Evolutionary conservation across 92 coral and sea anemone genomes (phyloP).

Genomic region (Chrysogorgia sp.): DNA sequence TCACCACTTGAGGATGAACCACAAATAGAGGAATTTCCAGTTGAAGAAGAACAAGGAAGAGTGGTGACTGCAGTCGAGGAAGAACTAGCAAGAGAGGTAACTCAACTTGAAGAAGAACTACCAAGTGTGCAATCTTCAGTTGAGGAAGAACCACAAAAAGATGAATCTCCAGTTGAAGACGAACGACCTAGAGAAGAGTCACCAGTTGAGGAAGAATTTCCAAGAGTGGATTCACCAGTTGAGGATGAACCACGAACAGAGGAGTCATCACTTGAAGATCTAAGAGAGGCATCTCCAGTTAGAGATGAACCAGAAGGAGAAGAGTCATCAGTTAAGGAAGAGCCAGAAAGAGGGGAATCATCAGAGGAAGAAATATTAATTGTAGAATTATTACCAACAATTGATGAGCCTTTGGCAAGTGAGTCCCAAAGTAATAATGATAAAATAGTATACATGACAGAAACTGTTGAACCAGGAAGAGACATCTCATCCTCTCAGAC

Average conservation of each 20-base stretch:
- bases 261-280: conserved; percentile 68
- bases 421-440: neutral
- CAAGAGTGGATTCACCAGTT: neutral
- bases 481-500: neutral
- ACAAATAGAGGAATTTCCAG: conserved; percentile 68
- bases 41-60: conserved; percentile 72
- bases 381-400: conserved; percentile 44
- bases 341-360: conserved; percentile 64
- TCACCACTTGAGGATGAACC: conserved; percentile 56
- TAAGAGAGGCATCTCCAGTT: conserved; percentile 69
- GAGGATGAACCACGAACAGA: conserved; percentile 57
- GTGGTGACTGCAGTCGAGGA: conserved; percentile 84
- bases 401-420: neutral
- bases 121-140: neutral
- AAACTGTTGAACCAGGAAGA: neutral
- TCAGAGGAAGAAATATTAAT: conserved; percentile 67
- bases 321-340: conserved; percentile 64
- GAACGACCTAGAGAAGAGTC: neutral
- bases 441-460: neutral
- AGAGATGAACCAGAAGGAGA: conserved; percentile 54
- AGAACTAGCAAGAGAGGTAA: neutral
- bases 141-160: neutral
- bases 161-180: conserved; percentile 1
- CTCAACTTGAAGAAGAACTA: neutral
- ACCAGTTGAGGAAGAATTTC: neutral